Evolutionary conservation across 2,113 vertebrate genomes (phyloP).

Genomic region (Micromys minutus): DNA sequence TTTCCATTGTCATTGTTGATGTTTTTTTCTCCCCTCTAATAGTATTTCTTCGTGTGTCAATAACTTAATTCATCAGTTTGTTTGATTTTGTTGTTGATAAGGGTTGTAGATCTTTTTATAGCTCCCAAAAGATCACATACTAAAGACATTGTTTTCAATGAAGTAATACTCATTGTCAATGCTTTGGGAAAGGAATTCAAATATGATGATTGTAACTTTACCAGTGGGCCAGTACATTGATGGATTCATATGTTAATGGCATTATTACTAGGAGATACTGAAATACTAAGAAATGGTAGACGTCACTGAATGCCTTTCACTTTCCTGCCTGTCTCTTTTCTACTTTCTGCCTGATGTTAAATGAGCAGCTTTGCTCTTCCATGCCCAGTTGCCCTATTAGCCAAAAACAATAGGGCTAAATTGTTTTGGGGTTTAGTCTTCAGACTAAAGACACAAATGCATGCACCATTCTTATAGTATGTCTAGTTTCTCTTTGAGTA

Average conservation of each 20-base stretch:
- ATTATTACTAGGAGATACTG: not conserved
- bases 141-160: not conserved
- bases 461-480: not conserved
- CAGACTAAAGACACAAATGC: not conserved
- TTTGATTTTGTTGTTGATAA: not conserved
- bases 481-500: not conserved
- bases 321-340: not conserved
- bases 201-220: no score
- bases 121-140: not conserved
- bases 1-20: not conserved
- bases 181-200: not conserved
- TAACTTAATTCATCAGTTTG: not conserved
- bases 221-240: not conserved
- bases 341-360: not conserved
- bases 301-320: not conserved
- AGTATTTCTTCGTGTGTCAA: not conserved
- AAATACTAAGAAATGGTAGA: not conserved
- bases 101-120: not conserved
- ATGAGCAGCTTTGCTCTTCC: not conserved
- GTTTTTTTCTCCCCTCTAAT: not conserved
- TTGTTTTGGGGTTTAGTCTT: not conserved
- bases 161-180: not conserved
- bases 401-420: not conserved
- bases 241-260: not conserved
- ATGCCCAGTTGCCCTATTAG: not conserved